A percentile compares a stretch with the other conserved stretches of the same genome.
These are phyloP conservation scores for Latrodectus geometricus DNA, from an alignment of 1,140 invertebrate genomes.

Conservation along the genomic window DNA sequence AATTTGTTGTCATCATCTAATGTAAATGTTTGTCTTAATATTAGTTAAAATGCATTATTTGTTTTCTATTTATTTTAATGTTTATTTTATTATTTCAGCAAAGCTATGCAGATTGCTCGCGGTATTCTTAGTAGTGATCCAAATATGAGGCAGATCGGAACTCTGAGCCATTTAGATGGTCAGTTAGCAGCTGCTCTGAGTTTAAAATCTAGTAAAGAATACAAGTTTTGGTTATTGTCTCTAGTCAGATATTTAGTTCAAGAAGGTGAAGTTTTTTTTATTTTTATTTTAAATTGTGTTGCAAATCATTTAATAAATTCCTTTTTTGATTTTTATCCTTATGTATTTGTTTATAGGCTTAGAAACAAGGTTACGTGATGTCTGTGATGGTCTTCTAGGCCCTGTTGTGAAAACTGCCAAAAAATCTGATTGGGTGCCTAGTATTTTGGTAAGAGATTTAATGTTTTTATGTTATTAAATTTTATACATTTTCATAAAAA, in stretches of 20 bases:
- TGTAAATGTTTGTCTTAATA: too few species aligned
- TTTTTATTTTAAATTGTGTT: conserved; percentile 35
- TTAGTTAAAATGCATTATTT: too few species aligned
- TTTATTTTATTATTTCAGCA: conserved; percentile 14
- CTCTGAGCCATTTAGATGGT: conserved; percentile 81
- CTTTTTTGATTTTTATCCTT: conserved; percentile 63
- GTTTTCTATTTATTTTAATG: too few species aligned
- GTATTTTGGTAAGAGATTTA: conserved; percentile 68
- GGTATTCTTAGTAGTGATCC: conserved; percentile 59
- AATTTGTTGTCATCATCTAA: too few species aligned
- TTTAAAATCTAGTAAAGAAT: conserved; percentile 79
- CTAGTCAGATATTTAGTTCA: conserved; percentile 80
- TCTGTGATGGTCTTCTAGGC: conserved; percentile 81
- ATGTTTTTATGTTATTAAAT: too few species aligned
- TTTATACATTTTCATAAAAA: too few species aligned
- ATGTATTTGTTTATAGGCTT: conserved; percentile 71
- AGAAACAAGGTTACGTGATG: conserved; percentile 76
- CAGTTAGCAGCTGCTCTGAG: conserved; percentile 79
- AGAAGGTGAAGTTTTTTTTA: conserved; percentile 74
- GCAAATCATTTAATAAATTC: not conserved
- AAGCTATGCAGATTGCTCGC: conserved; percentile 48
- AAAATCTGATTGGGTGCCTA: conserved; percentile 68
- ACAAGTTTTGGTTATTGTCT: conserved; percentile 81
- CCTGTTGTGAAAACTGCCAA: conserved; percentile 75
- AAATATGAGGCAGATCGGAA: conserved; percentile 65